Evolutionary conservation across 2,113 vertebrate genomes (phyloP).

Genomic region (Sturnus vulgaris): DNA sequence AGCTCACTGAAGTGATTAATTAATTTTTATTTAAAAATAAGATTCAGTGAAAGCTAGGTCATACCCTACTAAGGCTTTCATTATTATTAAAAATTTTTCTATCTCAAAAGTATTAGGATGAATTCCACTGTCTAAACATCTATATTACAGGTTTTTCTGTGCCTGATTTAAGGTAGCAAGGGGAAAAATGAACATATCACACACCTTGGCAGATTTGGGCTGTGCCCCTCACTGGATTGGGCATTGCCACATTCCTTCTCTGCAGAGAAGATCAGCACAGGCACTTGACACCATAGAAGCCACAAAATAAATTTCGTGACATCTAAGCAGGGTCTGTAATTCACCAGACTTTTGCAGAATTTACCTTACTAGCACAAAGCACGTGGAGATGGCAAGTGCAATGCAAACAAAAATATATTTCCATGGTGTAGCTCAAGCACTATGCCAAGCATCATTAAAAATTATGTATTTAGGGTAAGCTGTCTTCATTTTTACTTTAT

Average conservation of each 20-base stretch:
- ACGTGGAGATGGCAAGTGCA: neutral
- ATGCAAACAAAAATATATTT: neutral
- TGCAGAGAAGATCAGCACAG: neutral
- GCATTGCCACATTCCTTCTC: neutral
- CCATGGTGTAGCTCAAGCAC: neutral
- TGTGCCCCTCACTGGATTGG: neutral
- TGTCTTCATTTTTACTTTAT: neutral
- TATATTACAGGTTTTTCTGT: neutral
- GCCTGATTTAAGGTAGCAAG: neutral
- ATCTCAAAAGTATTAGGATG: neutral
- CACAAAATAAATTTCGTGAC: neutral
- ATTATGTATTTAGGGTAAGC: neutral
- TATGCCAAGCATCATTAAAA: neutral
- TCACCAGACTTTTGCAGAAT: neutral
- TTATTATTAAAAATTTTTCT: neutral
- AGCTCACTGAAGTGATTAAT: neutral
- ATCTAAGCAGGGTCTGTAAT: neutral
- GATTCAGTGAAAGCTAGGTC: neutral
- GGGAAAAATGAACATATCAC: neutral
- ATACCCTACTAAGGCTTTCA: neutral
- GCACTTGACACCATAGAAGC: fast-evolving
- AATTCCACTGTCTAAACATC: neutral
- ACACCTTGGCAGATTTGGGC: neutral
- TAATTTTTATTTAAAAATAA: neutral
- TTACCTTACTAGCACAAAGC: neutral